These are phyloP conservation scores for Caenorhabditis sp. DNA, from an alignment of 2,888 invertebrate genomes.

Conservation along the genomic window DNA sequence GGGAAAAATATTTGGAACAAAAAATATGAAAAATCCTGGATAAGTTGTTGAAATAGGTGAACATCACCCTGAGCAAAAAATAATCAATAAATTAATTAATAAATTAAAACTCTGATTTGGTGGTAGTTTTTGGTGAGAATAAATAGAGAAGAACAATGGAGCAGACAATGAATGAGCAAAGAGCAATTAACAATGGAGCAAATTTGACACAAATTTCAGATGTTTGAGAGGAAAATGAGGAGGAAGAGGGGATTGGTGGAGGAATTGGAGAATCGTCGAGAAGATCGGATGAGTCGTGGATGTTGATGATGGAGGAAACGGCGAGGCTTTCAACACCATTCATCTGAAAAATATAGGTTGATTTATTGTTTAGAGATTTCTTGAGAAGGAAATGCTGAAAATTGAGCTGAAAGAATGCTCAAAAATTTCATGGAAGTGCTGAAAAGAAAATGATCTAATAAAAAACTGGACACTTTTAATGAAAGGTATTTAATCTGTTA, in stretches of 20 bases:
- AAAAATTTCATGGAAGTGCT: no score
- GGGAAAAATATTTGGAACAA: background rate
- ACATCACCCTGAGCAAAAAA: background rate
- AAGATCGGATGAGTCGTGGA: slow-evolving; percentile 21
- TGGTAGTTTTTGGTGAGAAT: slow-evolving; percentile 18
- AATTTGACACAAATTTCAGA: slow-evolving; percentile 20
- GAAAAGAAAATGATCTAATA: no score
- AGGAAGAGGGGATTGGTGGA: slow-evolving; percentile 32
- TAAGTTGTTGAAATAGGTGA: background rate
- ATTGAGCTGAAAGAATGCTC: no score
- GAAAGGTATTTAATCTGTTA: no score
- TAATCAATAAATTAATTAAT: background rate
- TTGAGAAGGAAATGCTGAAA: no score
- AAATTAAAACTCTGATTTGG: background rate
- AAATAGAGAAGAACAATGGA: slow-evolving; percentile 20
- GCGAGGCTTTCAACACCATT: slow-evolving; percentile 31
- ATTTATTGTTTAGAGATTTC: no score
- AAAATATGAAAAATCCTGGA: background rate
- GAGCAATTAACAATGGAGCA: slow-evolving; percentile 33
- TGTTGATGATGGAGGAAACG: slow-evolving; percentile 37
- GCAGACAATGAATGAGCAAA: slow-evolving; percentile 26
- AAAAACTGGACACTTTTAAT: no score
- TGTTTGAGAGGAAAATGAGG: slow-evolving; percentile 12
- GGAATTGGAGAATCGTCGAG: background rate
- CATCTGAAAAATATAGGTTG: slow-evolving; percentile 36